Percentiles rank a stretch among this genome's conserved stretches.
Conservation (phyloP, 2,797 vertebrate genomes). For the Gastrophryne carolinensis region DNA sequence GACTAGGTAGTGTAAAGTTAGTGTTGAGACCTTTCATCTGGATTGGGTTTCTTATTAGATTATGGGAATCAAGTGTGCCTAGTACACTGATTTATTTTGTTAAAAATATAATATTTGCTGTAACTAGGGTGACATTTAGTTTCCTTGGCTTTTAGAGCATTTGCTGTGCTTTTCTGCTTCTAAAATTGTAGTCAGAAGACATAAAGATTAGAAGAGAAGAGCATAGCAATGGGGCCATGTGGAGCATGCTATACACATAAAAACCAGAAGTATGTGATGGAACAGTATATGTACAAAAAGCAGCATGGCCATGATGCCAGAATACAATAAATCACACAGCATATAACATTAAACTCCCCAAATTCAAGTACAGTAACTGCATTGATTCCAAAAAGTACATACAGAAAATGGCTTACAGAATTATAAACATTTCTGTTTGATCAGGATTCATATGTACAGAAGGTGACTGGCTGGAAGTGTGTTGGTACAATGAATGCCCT, state of each 20-base stretch:
- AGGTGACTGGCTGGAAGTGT: not conserved
- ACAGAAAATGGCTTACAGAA: not conserved
- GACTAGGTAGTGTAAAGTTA: constrained; percentile 1
- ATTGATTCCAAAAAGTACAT: not conserved
- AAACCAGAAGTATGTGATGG: not conserved
- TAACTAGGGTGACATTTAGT: not conserved
- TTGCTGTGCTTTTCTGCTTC: not conserved
- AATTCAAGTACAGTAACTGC: not conserved
- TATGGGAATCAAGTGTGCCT: not conserved
- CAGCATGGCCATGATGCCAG: not conserved
- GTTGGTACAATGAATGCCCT: not conserved
- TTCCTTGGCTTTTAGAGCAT: not conserved
- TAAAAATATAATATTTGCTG: not conserved
- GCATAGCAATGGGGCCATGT: not conserved
- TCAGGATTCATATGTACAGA: not conserved
- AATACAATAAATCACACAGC: not conserved
- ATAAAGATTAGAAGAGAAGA: not conserved
- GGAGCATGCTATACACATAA: constrained; percentile 5
- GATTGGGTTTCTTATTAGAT: not conserved
- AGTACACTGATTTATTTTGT: not conserved
- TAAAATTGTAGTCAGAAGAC: not conserved
- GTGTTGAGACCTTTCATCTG: not conserved
- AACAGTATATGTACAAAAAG: constrained; percentile 1
- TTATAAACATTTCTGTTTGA: not conserved
- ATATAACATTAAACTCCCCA: not conserved